Percentiles rank a stretch among this genome's conserved stretches.
phyloP scores from a whole-genome alignment of 2,888 invertebrate genomes.

The Atrina japonica region DNA sequence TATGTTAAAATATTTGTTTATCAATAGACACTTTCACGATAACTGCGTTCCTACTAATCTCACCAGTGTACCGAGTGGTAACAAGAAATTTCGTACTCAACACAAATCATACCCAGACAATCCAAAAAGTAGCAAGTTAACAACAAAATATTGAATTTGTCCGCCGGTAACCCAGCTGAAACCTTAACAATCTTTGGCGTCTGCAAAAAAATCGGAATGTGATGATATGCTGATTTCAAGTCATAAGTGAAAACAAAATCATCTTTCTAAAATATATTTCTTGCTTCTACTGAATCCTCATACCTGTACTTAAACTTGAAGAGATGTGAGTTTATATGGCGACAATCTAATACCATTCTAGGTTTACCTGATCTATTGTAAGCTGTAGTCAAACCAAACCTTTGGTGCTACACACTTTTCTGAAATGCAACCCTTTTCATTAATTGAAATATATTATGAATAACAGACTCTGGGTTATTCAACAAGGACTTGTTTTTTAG shows the following conservation, averaged over 20 bases:
- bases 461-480: slow-evolving; percentile 41
- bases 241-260: slow-evolving; percentile 41
- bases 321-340: slow-evolving; percentile 24
- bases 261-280: slow-evolving; percentile 23
- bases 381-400: slow-evolving; percentile 44
- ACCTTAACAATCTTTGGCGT: slow-evolving; percentile 28
- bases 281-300: slow-evolving; percentile 27
- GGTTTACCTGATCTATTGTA: slow-evolving; percentile 28
- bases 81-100: too few species aligned
- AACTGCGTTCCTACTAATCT: too few species aligned
- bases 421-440: slow-evolving; percentile 40
- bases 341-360: slow-evolving; percentile 32
- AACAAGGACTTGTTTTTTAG: slow-evolving; percentile 43
- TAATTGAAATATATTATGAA: slow-evolving; percentile 30
- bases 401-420: slow-evolving; percentile 37
- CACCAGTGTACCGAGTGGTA: too few species aligned
- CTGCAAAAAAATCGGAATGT: slow-evolving; percentile 31
- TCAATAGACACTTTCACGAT: too few species aligned
- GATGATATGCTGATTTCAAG: slow-evolving; percentile 35
- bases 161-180: slow-evolving; percentile 29
- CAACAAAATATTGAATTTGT: slow-evolving; percentile 17
- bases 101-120: slow-evolving; percentile 29
- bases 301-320: slow-evolving; percentile 34
- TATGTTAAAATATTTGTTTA: too few species aligned
- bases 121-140: slow-evolving; percentile 33